These are phyloP conservation scores for Xyrauchen texanus DNA, from an alignment of 2,113 vertebrate genomes.

Conservation along the genomic window DNA sequence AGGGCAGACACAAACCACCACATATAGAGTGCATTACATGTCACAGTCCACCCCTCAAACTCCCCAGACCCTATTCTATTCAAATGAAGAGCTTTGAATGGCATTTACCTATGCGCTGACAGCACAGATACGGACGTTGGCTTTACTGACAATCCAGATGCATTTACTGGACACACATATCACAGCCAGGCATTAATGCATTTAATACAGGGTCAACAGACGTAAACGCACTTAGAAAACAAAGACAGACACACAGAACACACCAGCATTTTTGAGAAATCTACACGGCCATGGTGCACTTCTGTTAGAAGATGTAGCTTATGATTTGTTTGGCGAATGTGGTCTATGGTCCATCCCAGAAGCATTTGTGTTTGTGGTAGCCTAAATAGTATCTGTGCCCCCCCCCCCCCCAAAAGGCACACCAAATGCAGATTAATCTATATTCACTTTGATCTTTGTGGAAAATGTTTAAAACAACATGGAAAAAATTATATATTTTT, in stretches of 20 bases:
- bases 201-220: conserved; percentile 17
- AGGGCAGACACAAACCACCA: conserved; percentile 59
- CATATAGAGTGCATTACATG: conserved; percentile 42
- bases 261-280: background rate
- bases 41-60: conserved; percentile 28
- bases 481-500: background rate
- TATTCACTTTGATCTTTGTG: background rate
- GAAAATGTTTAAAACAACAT: conserved; percentile 10
- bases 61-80: conserved; percentile 47
- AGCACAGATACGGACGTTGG: conserved; percentile 49
- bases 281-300: background rate
- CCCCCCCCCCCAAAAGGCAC: background rate
- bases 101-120: conserved; percentile 48
- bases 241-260: background rate
- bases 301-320: too few relatives aligned
- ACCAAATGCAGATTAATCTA: conserved; percentile 6
- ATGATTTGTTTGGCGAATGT: background rate
- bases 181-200: conserved; percentile 16
- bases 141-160: conserved; percentile 43
- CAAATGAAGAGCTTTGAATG: conserved; percentile 55
- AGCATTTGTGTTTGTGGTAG: background rate
- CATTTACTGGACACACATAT: conserved; percentile 24
- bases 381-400: background rate
- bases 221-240: background rate
- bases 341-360: background rate